Evolutionary conservation across 2,113 vertebrate species (phyloP), one percentile per base, ranked within the genome.

Genomic region (Mobula hypostoma): DNA sequence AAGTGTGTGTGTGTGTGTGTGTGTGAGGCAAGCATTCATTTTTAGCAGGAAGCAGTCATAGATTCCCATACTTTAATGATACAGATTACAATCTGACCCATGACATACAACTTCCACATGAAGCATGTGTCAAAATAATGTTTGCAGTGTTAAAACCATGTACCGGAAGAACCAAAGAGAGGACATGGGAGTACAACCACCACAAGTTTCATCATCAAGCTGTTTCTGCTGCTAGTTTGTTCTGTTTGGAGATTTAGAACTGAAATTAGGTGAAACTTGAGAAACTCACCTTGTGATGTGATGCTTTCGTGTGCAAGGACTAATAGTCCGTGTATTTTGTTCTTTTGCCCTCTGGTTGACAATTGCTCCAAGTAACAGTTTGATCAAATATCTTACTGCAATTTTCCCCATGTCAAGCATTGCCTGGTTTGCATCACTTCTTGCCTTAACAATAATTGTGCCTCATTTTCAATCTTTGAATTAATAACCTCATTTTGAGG

Each of bases 61-160:
- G 32, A 74, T 93, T 93, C 90, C 90, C 90, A 93, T 36, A 40
- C 36, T 72, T 93, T 72, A 27, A 48, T 27, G 17, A 72, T 40
- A 91, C 63, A 11, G 19, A 90, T 36, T 74, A 66, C 90, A 72
- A 21, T 72, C 40, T 93, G 90, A 93, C 90, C 90, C 32, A 27
- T 74, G 90, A 27, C 66, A 48, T 48, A 9, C 24, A 17, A 93
- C 90, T 93, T 93, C 36, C 90, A 74, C 19, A 2, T 27, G 72
- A 93, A 93, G 32, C 19, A 48, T 48, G 70, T 93, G 90, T 72
- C 68, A 93, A 36, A 93, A 74, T 93, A 72, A 27, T 93, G 72
- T 72, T 36, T 93, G 66, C 90, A 19, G 29, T 36, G 61, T 15
- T n/a, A 66, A 61, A n/a, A 6, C 63, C 14, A 66, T 93, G 70